phyloP scores from a whole-genome alignment of 2,888 invertebrate genomes.

The Scaptomyza reducta region DNA sequence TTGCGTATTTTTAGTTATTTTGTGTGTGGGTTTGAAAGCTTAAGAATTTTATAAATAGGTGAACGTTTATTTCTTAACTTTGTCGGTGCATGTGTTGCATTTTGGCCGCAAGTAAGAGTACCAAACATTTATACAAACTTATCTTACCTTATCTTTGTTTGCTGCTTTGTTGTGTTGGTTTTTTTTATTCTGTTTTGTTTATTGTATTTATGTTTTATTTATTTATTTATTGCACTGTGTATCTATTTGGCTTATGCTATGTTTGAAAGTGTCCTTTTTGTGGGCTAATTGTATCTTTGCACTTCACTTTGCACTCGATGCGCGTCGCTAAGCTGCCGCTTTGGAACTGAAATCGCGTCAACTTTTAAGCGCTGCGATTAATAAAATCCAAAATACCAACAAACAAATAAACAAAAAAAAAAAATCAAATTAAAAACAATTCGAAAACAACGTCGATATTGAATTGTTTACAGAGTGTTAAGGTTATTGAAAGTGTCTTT shows the following conservation, averaged over 20 bases:
- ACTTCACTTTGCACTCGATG: conserved; percentile 42
- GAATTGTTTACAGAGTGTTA: conserved; percentile 15
- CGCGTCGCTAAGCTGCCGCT: conserved; percentile 30
- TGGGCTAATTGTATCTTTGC: neutral
- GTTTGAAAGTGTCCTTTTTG: conserved; percentile 1
- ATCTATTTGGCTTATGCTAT: neutral
- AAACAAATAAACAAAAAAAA: neutral
- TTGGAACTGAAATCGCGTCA: conserved; percentile 25
- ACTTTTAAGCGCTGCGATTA: conserved; percentile 6
- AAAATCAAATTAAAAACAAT: neutral
- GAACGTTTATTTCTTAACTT: conserved; percentile 8
- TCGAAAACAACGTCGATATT: neutral
- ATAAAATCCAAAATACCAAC: conserved; percentile 14
- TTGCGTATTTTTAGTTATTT: conserved; percentile 33
- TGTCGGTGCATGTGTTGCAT: conserved; percentile 11
- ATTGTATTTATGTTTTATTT: conserved; percentile 4
- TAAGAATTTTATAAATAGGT: conserved; percentile 27
- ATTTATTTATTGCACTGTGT: neutral
- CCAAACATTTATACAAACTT: too few species aligned
- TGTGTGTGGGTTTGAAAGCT: neutral
- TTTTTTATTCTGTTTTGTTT: conserved; percentile 1
- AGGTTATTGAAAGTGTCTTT: conserved; percentile 11
- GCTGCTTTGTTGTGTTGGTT: neutral
- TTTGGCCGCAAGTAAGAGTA: neutral
- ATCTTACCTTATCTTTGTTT: conserved; percentile 12